Evolutionary conservation across 2,113 vertebrate genomes (phyloP).

Genomic region (Cavia porcellus): DNA sequence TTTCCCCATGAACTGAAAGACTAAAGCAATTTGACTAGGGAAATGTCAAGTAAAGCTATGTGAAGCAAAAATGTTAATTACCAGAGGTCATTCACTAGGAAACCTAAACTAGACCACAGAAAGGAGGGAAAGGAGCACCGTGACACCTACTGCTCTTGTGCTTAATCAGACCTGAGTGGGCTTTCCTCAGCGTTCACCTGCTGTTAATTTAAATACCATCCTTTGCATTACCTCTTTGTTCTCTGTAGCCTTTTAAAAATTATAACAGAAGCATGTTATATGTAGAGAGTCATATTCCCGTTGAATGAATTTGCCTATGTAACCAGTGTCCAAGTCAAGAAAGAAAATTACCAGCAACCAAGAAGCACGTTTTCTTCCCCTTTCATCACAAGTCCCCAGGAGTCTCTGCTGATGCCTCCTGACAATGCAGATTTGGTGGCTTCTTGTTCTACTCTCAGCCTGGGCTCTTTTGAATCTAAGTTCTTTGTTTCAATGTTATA

Average conservation of each 20-base stretch:
- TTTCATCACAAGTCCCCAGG: not conserved
- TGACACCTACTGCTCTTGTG: not conserved
- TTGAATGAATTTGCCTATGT: not conserved
- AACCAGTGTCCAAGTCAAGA: not conserved
- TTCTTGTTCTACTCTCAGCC: not conserved
- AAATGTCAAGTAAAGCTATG: not conserved
- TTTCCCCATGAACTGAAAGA: not conserved
- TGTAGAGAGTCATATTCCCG: not conserved
- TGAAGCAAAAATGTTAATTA: not conserved
- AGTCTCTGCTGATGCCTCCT: not conserved
- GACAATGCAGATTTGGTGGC: not conserved
- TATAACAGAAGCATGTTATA: not conserved
- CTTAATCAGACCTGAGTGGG: not conserved
- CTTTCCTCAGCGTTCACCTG: not conserved
- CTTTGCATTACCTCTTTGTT: not conserved
- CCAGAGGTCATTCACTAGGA: not conserved
- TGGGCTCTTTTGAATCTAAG: not conserved
- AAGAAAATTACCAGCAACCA: not conserved
- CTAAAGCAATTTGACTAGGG: not conserved
- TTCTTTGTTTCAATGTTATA: not conserved
- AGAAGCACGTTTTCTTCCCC: not conserved
- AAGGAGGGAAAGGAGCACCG: not conserved
- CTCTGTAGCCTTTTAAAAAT: not conserved
- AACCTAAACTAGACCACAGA: not conserved
- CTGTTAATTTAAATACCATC: not conserved